Percentiles rank a stretch among this genome's conserved stretches.
These are phyloP conservation scores for Leptothorax acervorum DNA, from an alignment of 2,888 invertebrate genomes.

Conservation along the genomic window DNA sequence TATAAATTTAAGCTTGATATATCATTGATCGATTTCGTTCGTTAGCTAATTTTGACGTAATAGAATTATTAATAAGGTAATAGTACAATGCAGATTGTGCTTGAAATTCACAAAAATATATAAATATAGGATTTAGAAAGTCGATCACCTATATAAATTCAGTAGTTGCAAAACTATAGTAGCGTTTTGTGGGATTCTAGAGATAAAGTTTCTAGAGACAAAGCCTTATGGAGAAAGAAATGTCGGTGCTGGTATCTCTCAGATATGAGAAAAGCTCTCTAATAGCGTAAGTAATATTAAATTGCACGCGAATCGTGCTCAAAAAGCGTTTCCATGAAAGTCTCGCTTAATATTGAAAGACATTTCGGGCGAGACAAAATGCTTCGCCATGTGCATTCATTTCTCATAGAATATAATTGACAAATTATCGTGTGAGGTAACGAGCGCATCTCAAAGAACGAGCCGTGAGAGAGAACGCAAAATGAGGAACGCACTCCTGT, in stretches of 20 bases:
- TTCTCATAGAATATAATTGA: conserved; percentile 2
- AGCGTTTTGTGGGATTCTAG: background rate
- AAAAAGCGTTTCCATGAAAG: background rate
- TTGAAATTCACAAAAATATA: background rate
- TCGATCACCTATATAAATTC: background rate
- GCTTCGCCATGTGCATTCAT: background rate
- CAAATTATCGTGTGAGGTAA: conserved; percentile 16
- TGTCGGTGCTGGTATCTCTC: background rate
- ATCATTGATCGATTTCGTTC: background rate
- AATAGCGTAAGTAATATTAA: background rate
- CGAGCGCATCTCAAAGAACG: conserved; percentile 10
- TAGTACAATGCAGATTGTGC: background rate
- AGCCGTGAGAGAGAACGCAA: conserved; percentile 9
- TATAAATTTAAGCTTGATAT: background rate
- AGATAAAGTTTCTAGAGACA: background rate
- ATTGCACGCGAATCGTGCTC: background rate
- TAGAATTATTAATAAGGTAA: background rate
- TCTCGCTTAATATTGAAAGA: background rate
- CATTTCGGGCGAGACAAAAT: conserved; percentile 6
- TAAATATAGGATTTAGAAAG: background rate
- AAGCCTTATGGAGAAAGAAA: background rate
- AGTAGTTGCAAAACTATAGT: background rate
- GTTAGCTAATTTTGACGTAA: background rate
- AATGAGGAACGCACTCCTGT: conserved; percentile 12
- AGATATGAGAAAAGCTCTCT: background rate